These are phyloP conservation scores for Trissolcus basalis DNA, from an alignment of 1,140 invertebrate species.

Conservation along the genomic window DNA sequence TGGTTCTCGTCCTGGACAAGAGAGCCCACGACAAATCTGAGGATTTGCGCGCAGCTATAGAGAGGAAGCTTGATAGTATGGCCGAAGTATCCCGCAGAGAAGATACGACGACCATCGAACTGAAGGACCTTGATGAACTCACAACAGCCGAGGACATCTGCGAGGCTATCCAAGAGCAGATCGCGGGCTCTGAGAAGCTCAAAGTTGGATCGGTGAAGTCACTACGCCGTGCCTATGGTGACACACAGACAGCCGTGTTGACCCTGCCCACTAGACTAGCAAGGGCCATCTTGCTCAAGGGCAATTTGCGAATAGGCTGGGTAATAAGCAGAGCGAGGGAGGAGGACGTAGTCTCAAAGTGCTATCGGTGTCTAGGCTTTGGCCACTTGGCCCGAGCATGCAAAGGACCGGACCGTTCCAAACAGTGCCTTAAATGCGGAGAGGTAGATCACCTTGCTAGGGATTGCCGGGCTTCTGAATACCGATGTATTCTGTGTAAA, in stretches of 20 bases:
- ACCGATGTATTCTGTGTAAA: constrained; percentile 4
- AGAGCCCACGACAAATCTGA: too few relatives aligned
- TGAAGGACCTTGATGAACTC: too few relatives aligned
- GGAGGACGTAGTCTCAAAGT: background rate
- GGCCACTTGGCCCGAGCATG: background rate
- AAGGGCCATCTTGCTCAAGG: background rate
- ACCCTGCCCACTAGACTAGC: constrained; percentile 1
- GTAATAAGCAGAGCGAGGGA: constrained; percentile 15
- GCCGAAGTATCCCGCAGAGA: too few relatives aligned
- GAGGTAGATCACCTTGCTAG: constrained; percentile 28
- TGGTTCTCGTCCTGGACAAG: too few relatives aligned
- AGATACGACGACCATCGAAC: too few relatives aligned
- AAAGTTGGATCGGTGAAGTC: background rate
- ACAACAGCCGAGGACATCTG: constrained; percentile 1
- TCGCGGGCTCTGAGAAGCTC: background rate
- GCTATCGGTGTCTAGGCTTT: background rate
- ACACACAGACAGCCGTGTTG: constrained; percentile 23
- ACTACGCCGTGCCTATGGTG: constrained; percentile 8
- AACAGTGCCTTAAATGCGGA: constrained; percentile 36
- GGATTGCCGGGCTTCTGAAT: constrained; percentile 3
- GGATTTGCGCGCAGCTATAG: too few relatives aligned
- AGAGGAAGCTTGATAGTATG: too few relatives aligned
- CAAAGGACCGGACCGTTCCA: constrained; percentile 14
- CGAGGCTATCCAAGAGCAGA: background rate
- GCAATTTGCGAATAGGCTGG: constrained; percentile 16